Conservation (phyloP, 1,140 invertebrate species). For the Trichoplusia ni region DNA sequence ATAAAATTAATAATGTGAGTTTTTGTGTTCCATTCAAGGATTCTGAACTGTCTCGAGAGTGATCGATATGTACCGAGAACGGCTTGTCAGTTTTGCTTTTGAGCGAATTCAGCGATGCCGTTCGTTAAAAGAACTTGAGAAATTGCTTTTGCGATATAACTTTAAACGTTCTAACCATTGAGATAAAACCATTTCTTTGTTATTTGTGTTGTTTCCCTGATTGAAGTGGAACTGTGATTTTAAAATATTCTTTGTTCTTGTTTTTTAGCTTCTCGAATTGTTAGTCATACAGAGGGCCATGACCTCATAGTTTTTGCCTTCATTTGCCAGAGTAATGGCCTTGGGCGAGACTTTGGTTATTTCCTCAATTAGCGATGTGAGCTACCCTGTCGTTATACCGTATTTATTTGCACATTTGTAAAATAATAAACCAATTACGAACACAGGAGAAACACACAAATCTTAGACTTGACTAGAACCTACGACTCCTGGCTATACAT, state of each 20-base stretch:
- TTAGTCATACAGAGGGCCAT: slow-evolving; percentile 65
- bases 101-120: slow-evolving; percentile 7
- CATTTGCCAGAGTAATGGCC: slow-evolving; percentile 65
- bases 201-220: slow-evolving; percentile 28
- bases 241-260: slow-evolving; percentile 55
- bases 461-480: no score
- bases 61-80: slow-evolving; percentile 26
- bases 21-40: slow-evolving; percentile 74
- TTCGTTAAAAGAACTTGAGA: slow-evolving; percentile 6
- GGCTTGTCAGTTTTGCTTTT: slow-evolving; percentile 26
- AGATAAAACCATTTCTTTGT: slow-evolving; percentile 19
- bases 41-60: slow-evolving; percentile 44
- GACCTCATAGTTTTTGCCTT: slow-evolving; percentile 66
- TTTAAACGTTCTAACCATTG: slow-evolving; percentile 6
- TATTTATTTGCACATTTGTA: slow-evolving; percentile 43
- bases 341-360: slow-evolving; percentile 62
- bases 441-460: no score
- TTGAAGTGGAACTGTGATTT: slow-evolving; percentile 32
- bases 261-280: slow-evolving; percentile 54
- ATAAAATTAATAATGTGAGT: slow-evolving; percentile 70
- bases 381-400: slow-evolving; percentile 47
- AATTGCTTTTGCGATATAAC: slow-evolving; percentile 1
- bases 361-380: slow-evolving; percentile 68
- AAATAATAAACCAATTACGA: no score
- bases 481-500: no score